These are phyloP conservation scores for Amblyjoppa proteus DNA, from an alignment of 2,888 invertebrate species.

Conservation along the genomic window DNA sequence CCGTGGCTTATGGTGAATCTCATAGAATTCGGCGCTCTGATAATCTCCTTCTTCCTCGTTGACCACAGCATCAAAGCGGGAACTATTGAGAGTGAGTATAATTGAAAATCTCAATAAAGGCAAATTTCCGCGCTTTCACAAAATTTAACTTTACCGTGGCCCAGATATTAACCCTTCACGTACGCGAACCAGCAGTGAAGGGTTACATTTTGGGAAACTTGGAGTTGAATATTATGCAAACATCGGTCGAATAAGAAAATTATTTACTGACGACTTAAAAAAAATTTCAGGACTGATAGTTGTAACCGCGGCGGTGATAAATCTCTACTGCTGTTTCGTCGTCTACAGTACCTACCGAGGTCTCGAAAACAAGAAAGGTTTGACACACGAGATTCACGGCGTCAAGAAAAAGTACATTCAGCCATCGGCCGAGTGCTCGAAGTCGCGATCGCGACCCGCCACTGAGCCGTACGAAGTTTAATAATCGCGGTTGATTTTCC, in stretches of 20 bases:
- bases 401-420: slow-evolving; percentile 71
- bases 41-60: slow-evolving; percentile 82
- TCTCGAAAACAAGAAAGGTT: slow-evolving; percentile 81
- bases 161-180: not conserved
- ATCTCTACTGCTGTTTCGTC: slow-evolving; percentile 83
- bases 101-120: not conserved
- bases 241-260: not conserved
- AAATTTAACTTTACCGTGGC: not conserved
- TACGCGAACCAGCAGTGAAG: no score
- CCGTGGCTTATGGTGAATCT: slow-evolving; percentile 85
- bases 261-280: not conserved
- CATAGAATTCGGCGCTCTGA: slow-evolving; percentile 81
- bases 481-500: slow-evolving; percentile 32
- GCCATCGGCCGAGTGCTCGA: slow-evolving; percentile 65
- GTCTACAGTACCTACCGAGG: slow-evolving; percentile 84
- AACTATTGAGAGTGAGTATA: slow-evolving; percentile 78
- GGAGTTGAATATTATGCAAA: not conserved
- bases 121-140: not conserved
- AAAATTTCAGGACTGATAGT: slow-evolving; percentile 76
- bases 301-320: slow-evolving; percentile 74
- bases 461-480: slow-evolving; percentile 76
- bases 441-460: slow-evolving; percentile 64
- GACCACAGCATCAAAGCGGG: slow-evolving; percentile 70
- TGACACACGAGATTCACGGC: slow-evolving; percentile 81
- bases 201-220: not conserved